Evolutionary conservation across 2,113 vertebrate species (phyloP), one percentile per base, ranked within the genome.

Genomic region (Trinectes maculatus): DNA sequence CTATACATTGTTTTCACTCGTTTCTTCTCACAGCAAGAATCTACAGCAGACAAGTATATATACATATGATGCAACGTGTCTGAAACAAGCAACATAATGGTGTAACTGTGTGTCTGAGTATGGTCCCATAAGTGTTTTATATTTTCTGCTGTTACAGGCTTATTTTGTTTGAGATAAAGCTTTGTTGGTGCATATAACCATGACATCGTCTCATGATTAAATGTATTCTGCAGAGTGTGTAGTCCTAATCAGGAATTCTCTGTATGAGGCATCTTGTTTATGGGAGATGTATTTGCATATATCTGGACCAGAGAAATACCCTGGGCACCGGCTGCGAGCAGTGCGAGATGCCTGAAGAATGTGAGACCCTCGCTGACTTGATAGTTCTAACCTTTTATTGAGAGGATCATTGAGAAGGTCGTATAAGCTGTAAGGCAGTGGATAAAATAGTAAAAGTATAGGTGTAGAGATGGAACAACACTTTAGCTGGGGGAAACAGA

Each of bases 1-100:
- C 42, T 47, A 43, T 29, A n/a, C n/a, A 37, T 11, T 10, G 56
- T 61, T 40, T 26, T 26, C 16, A 8, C 22, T 28, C 7, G 33
- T 46, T 52, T 31, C 62, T 28, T 67, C 55, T 54, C 8, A 12
- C 13, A 67, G 42, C 48, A 36, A 24, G 1, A 42, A 65, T 37
- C 53, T 67, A 52, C 42, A 40, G 44, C 42, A 57, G 15, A 55
- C 37, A 42, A 0, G 6, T 56, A 21, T 2, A 3, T 0, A 9
- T 12, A 59, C 13, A 64, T 54, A 18, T 83, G 69, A 87, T 63
- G 77, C 61, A 84, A 86, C 19, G 4, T 8, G 55, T 4, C 62
- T 67, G 85, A 81, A 82, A 84, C n/a, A 64, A 67, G 70, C 62
- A 57, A 47, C 34, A 8, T 2, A 56, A 67, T 49, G 31, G 53